A percentile compares a stretch with the other conserved stretches of the same genome.
Conservation (phyloP, 2,888 invertebrate species). For the Eudasyphora cyanicolor region DNA sequence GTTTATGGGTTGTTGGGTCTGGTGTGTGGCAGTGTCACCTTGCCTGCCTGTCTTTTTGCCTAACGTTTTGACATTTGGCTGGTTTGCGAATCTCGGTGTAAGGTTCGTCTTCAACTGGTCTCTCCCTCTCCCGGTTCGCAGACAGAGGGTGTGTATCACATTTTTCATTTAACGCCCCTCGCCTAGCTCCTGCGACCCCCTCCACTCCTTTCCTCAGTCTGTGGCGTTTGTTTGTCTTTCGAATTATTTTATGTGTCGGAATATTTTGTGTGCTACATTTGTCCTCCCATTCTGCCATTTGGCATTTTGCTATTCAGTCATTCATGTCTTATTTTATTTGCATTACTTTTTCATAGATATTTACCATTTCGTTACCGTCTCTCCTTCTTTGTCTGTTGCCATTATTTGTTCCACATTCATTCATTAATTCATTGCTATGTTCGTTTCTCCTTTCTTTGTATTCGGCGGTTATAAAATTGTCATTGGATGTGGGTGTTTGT, state of each 20-base stretch:
- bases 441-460: background rate
- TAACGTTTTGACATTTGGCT: constrained; percentile 8
- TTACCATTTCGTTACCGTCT: constrained; percentile 37
- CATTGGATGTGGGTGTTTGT: constrained; percentile 24
- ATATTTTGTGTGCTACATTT: background rate
- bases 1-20: too few relatives aligned
- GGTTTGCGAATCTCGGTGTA: background rate
- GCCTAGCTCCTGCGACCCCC: background rate
- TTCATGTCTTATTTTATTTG: constrained; percentile 55
- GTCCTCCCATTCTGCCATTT: background rate
- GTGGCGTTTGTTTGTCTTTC: constrained; percentile 54
- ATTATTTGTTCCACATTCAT: too few relatives aligned
- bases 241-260: constrained; percentile 38
- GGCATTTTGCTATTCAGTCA: constrained; percentile 25
- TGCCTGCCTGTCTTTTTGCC: constrained; percentile 15
- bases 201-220: background rate
- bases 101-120: background rate
- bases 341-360: constrained; percentile 50
- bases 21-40: constrained; percentile 11
- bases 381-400: constrained; percentile 33
- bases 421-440: constrained; percentile 2
- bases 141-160: background rate
- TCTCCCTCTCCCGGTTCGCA: background rate
- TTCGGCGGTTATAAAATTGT: constrained; percentile 20
- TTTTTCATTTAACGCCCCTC: background rate